Percentiles rank a stretch among this genome's conserved stretches.
phyloP scores from a whole-genome alignment of 1,140 invertebrate genomes.

The Notospermus geniculatus region DNA sequence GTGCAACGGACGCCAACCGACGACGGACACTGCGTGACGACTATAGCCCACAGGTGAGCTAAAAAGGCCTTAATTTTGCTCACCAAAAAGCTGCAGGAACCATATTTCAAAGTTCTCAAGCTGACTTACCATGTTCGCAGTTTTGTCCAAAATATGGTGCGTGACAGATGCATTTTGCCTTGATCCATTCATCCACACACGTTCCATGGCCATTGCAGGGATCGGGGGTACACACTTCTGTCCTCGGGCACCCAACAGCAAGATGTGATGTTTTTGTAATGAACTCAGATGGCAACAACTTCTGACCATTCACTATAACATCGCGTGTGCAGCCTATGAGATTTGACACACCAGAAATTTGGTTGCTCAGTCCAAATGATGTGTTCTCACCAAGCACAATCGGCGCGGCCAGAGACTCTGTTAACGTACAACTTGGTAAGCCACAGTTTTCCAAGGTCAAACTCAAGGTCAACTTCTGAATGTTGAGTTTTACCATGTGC shows the following conservation, averaged over 20 bases:
- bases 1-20: too few species aligned
- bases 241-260: conserved; percentile 68
- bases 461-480: conserved; percentile 1
- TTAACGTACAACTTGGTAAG: too few species aligned
- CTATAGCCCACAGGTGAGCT: too few species aligned
- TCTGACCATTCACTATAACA: conserved; percentile 78
- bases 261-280: conserved; percentile 12
- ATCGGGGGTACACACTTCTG: conserved; percentile 79
- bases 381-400: too few species aligned
- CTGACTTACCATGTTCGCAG: conserved; percentile 77
- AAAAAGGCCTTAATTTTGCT: too few species aligned
- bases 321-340: conserved; percentile 92
- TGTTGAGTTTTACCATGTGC: conserved; percentile 27
- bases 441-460: too few species aligned
- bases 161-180: conserved; percentile 81
- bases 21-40: too few species aligned
- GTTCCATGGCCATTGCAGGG: conserved; percentile 81
- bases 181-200: conserved; percentile 85
- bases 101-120: not conserved
- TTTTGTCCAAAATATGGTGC: conserved; percentile 81
- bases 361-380: too few species aligned
- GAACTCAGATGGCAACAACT: conserved; percentile 59
- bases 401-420: too few species aligned
- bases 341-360: conserved; percentile 59
- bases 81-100: conserved; percentile 3